Conservation (phyloP, 2,888 invertebrate species). For the Synergus umbraculus region DNA sequence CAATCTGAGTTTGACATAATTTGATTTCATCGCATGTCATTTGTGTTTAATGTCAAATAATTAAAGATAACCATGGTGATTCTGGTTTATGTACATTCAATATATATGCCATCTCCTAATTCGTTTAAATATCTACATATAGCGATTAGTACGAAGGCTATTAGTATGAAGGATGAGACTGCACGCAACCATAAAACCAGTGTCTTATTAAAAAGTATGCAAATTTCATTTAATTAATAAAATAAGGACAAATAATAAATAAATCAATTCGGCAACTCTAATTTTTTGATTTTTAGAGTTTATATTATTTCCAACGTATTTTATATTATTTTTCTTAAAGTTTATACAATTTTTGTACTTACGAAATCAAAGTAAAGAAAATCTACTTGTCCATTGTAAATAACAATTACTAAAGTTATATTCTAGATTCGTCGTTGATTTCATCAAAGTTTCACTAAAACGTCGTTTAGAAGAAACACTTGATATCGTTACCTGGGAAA, state of each 20-base stretch:
- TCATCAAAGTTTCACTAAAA: background rate
- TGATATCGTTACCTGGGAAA: constrained; percentile 33
- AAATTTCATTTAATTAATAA: background rate
- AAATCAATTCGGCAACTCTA: background rate
- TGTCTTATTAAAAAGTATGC: constrained; percentile 16
- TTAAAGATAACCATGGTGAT: constrained; percentile 23
- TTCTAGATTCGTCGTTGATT: background rate
- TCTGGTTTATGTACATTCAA: background rate
- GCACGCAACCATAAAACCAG: constrained; percentile 21
- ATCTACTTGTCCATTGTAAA: background rate
- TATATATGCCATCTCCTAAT: constrained; percentile 6
- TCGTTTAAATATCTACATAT: constrained; percentile 8
- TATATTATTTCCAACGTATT: background rate
- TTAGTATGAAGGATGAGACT: background rate
- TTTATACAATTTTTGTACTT: background rate
- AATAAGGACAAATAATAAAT: background rate
- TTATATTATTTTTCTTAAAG: background rate
- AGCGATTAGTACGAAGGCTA: constrained; percentile 32
- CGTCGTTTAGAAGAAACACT: background rate
- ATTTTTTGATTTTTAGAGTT: background rate
- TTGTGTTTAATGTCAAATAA: constrained; percentile 23
- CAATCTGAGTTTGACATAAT: too few relatives aligned
- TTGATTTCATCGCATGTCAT: background rate
- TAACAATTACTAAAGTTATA: background rate
- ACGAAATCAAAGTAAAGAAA: background rate